phyloP scores from a whole-genome alignment of 1,140 invertebrate genomes.

The Trichonephila clavata region DNA sequence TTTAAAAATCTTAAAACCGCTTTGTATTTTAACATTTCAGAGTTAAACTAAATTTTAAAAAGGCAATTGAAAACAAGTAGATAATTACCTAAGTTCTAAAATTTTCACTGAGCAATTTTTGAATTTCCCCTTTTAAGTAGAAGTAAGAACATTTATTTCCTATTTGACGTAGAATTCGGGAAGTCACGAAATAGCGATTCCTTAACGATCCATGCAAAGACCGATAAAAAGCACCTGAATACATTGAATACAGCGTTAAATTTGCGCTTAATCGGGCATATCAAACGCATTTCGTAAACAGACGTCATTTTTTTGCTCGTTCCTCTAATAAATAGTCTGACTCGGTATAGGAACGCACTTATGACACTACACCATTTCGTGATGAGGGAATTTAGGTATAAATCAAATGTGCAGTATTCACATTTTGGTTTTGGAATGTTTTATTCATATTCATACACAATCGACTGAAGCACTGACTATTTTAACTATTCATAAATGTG shows the following conservation, averaged over 20 bases:
- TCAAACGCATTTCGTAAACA: constrained; percentile 3
- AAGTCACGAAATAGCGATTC: constrained; percentile 18
- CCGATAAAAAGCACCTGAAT: constrained; percentile 44
- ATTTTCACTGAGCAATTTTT: neutral
- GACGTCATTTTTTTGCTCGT: neutral
- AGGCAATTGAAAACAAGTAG: too few species aligned
- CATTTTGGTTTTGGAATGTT: neutral
- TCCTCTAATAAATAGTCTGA: constrained; percentile 45
- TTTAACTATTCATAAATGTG: constrained; percentile 1
- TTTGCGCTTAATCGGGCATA: constrained; percentile 23
- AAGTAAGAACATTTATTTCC: constrained; percentile 26
- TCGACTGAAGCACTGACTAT: neutral
- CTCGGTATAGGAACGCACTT: neutral
- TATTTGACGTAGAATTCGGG: constrained; percentile 18
- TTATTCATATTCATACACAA: neutral
- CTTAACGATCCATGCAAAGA: constrained; percentile 6
- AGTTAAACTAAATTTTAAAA: too few species aligned
- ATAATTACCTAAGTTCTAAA: neutral
- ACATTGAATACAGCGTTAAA: constrained; percentile 31
- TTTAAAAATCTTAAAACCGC: too few species aligned
- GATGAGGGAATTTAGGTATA: neutral
- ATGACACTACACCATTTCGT: neutral
- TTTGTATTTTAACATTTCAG: too few species aligned
- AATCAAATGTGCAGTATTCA: constrained; percentile 11
- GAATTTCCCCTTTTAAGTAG: constrained; percentile 1